Percentiles rank a stretch among this genome's conserved stretches.
These are phyloP conservation scores for Lacanobia oleracea DNA, from an alignment of 2,888 invertebrate genomes.

Conservation along the genomic window DNA sequence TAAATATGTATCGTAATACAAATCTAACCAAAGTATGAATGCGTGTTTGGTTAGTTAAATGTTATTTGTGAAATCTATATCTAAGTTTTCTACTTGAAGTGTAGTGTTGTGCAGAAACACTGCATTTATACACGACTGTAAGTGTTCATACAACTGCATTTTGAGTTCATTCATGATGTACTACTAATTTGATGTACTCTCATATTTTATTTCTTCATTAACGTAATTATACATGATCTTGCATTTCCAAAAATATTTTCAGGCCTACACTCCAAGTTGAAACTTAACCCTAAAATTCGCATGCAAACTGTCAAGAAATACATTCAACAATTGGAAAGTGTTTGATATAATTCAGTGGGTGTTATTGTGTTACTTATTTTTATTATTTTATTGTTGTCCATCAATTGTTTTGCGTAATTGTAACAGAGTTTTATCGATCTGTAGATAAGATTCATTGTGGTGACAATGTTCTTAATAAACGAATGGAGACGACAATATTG, in stretches of 20 bases:
- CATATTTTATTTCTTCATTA: neutral
- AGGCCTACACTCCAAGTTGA: slow-evolving; percentile 48
- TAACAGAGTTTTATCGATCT: slow-evolving; percentile 88
- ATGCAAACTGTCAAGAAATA: slow-evolving; percentile 27
- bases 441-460: slow-evolving; percentile 83
- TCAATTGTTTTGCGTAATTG: slow-evolving; percentile 86
- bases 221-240: neutral
- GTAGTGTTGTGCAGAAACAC: slow-evolving; percentile 23
- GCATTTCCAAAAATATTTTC: slow-evolving; percentile 14
- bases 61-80: slow-evolving; percentile 47
- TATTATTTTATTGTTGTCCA: slow-evolving; percentile 89
- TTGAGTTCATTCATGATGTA: no score
- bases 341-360: slow-evolving; percentile 57
- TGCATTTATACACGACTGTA: slow-evolving; percentile 13
- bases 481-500: slow-evolving; percentile 78
- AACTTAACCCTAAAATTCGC: slow-evolving; percentile 9
- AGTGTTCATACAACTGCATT: neutral
- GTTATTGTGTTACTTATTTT: slow-evolving; percentile 78
- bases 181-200: no score
- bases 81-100: slow-evolving; percentile 32
- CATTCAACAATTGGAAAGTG: slow-evolving; percentile 31
- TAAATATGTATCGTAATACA: slow-evolving; percentile 64
- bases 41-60: slow-evolving; percentile 63
- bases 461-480: slow-evolving; percentile 89
- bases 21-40: slow-evolving; percentile 73